Base-by-base conservation (phyloP, 2,113 vertebrate species). In the Tragelaphus imberbis region DNA sequence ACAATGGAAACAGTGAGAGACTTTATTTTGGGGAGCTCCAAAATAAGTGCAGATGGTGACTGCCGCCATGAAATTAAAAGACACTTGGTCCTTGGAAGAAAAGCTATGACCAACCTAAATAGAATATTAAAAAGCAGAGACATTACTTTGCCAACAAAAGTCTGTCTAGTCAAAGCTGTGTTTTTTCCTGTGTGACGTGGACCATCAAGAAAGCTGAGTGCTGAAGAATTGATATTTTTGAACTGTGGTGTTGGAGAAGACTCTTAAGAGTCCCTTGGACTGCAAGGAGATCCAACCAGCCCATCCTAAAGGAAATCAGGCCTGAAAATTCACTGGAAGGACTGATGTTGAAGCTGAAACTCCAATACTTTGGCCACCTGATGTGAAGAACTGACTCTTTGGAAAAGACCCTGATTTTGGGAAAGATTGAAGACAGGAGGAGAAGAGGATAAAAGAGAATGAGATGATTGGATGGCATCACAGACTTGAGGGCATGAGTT, bases 401-500 rank as follows among this genome's bases (percentile, higher is more conserved):
- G 68, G 68, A 40, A 75, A 75, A 40, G 68, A 75, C 1, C 5
- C 36, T 75, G 36, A 75, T 75, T 40, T 40, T 0, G n/a, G 68
- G 68, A 23, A 75, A 75, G 19, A 23, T 1, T 75, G 1, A 40
- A 40, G 10, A 40, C n/a, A 6, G 19, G 5, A 40, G 10, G 19
- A 75, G 36, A 40, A 40, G 10, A 1, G 21, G 36, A 75, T 0
- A 2, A 3, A 10, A 40, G n/a, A 40, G n/a, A 5, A 71, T 75
- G 68, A 75, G 10, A 75, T 75, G 36, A 21, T 25, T 75, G 36
- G 10, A 75, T 40, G 36, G 68, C 19, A 75, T 75, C 68, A 75
- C 19, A 0, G 1, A 75, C 21, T 23, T 21, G 5, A 23, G 10
- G 36, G 5, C 36, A 40, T 40, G n/a, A 40, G 10, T 75, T 75